phyloP scores from a whole-genome alignment of 2,113 vertebrate species.

The Bambusicola thoracicus region DNA sequence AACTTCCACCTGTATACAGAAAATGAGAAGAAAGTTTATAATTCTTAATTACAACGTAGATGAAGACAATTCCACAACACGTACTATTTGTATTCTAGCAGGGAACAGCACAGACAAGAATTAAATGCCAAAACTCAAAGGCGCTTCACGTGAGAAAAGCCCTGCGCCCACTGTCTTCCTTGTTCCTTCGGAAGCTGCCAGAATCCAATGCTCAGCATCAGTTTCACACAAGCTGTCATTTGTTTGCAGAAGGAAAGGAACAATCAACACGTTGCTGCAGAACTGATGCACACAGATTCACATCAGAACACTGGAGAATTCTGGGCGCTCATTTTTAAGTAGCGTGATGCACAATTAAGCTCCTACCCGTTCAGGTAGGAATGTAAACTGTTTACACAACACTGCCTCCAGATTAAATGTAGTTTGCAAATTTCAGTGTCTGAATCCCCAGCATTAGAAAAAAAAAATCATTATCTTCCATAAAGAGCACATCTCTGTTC shows the following conservation, averaged over 20 bases:
- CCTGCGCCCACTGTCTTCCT: too few relatives aligned
- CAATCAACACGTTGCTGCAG: background rate
- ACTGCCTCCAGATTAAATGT: background rate
- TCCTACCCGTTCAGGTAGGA: background rate
- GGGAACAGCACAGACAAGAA: rapidly evolving
- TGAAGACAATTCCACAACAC: background rate
- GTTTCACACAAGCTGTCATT: background rate
- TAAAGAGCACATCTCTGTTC: background rate
- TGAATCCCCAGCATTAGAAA: background rate
- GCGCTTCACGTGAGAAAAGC: background rate
- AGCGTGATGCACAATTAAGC: background rate
- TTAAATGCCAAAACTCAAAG: background rate
- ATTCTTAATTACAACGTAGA: background rate
- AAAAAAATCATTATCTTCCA: background rate
- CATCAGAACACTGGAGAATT: background rate
- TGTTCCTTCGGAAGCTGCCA: background rate
- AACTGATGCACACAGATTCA: background rate
- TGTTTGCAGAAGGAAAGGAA: background rate
- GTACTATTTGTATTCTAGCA: background rate
- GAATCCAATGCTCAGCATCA: background rate
- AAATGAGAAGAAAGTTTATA: slow-evolving; percentile 10
- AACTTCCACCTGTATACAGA: slow-evolving; percentile 93
- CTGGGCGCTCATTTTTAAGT: background rate
- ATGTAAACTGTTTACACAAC: background rate
- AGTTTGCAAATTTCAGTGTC: background rate